Base-by-base conservation (phyloP, 1,140 invertebrate species). In the Hyphantria cunea region DNA sequence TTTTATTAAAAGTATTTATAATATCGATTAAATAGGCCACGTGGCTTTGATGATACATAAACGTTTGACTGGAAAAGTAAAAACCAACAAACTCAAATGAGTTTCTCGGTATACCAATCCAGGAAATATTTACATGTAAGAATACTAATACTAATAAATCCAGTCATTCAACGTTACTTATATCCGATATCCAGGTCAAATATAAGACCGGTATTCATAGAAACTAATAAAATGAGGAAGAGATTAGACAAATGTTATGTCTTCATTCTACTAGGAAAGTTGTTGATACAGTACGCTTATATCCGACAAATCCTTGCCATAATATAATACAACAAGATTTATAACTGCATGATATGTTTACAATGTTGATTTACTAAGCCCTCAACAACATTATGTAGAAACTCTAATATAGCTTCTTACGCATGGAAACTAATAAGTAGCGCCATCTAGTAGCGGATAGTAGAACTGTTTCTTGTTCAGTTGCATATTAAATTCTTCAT, bases 371-470 rank as follows among this genome's bases (percentile, higher is more conserved):
- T 37, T 51, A 34, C 8, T 58, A 42, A 34, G 34, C 39, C 39
- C 17, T 6, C 11, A 60, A 58, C 41, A 51, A 60, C 48, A 51
- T 10, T 12, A 33, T 42, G 37, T 47, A 34, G 3, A 25, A 11
- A 13, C 17, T 42, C 9, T 9, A n/a, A 41, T 50, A 51, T 51
- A 2, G 5, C 5, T 25, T 25, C 48, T 17, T 10, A 4, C 6
- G 13, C 14, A 41, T 42, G 31, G 41, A 49, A 58, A 11, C 5
- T 7, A 12, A n/a, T 39, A 0, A 3, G 5, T 68, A 68, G 45
- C 71, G 76, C 67, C 73, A 78, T 74, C 76, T 78, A 62, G 64
- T 68, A 45, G 34, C 45, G 56, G 59, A 59, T 78, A 78, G 72
- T 14, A 2, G 52, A 64, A 68, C 32, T 45, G 50, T 17, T 44